Evolutionary conservation across 2,797 vertebrate species (phyloP).

Genomic region (Chelidonichthys spinosus): DNA sequence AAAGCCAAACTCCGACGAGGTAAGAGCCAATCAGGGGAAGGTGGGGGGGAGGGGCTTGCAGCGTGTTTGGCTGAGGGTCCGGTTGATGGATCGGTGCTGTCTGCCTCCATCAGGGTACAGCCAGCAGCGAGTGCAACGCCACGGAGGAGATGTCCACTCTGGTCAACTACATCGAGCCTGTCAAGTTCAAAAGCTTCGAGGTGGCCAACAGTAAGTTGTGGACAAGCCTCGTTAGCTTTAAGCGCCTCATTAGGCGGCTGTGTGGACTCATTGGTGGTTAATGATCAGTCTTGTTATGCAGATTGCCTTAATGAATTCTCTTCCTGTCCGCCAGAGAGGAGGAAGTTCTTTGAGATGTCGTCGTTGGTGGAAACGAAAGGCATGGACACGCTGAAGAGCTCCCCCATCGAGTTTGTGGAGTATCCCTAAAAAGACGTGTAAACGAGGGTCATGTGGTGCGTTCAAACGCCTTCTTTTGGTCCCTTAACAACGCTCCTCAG

Average conservation of each 20-base stretch:
- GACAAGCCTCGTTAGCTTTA: slow-evolving; percentile 8
- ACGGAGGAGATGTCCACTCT: slow-evolving; percentile 95
- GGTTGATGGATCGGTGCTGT: slow-evolving; percentile 43
- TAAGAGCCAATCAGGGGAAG: slow-evolving; percentile 41
- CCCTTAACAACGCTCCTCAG: slow-evolving; percentile 79
- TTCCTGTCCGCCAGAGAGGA: slow-evolving; percentile 82
- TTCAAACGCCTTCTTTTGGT: not conserved
- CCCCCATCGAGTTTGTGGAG: slow-evolving; percentile 92
- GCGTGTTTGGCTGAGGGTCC: not conserved
- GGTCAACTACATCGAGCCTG: slow-evolving; percentile 93
- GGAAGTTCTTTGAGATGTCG: slow-evolving; percentile 92
- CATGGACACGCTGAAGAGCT: slow-evolving; percentile 90
- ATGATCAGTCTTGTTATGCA: slow-evolving; percentile 9
- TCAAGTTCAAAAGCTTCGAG: slow-evolving; percentile 93
- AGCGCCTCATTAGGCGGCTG: slow-evolving; percentile 28
- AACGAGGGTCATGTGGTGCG: not conserved
- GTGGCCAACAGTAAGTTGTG: slow-evolving; percentile 87
- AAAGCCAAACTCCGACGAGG: slow-evolving; percentile 90
- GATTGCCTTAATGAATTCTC: slow-evolving; percentile 1
- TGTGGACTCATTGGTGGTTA: slow-evolving; percentile 13
- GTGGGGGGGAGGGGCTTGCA: no score
- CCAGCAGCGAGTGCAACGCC: slow-evolving; percentile 91
- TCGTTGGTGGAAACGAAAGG: slow-evolving; percentile 95
- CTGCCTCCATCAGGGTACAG: slow-evolving; percentile 86
- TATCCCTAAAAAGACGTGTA: slow-evolving; percentile 82